Percentiles rank a stretch among this genome's conserved stretches.
These are phyloP conservation scores for Philereme vetulata DNA, from an alignment of 2,888 invertebrate genomes.

Conservation along the genomic window DNA sequence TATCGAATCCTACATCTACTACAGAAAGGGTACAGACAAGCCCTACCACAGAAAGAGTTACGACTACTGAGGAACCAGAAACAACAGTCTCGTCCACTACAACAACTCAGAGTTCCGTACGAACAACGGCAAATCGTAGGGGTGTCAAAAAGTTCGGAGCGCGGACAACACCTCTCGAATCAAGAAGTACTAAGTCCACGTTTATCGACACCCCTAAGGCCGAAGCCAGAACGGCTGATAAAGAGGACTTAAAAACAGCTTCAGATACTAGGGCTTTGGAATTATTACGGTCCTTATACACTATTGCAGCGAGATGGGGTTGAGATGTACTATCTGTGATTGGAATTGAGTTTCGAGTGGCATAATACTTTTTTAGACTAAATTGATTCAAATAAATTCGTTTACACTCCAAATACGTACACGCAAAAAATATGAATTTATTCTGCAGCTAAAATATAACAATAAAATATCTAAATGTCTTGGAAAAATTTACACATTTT, in stretches of 20 bases:
- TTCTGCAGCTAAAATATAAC: no score
- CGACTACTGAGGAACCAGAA: conserved; percentile 49
- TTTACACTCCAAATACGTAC: neutral
- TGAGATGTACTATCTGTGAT: conserved; percentile 46
- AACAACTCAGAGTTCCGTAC: conserved; percentile 58
- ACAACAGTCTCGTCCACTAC: conserved; percentile 55
- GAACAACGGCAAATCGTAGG: conserved; percentile 62
- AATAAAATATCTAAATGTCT: no score
- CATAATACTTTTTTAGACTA: conserved; percentile 47
- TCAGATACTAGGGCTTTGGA: conserved; percentile 92
- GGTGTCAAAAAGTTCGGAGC: conserved; percentile 66
- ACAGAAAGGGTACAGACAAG: conserved; percentile 40
- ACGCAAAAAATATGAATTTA: neutral
- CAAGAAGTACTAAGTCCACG: conserved; percentile 50
- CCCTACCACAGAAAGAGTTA: conserved; percentile 56
- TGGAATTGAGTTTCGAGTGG: conserved; percentile 40
- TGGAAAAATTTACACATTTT: no score
- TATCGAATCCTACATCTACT: conserved; percentile 60
- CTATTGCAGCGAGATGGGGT: conserved; percentile 93
- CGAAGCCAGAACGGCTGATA: conserved; percentile 67
- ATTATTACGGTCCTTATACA: conserved; percentile 91
- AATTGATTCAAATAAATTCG: conserved; percentile 37
- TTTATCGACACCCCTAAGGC: conserved; percentile 66
- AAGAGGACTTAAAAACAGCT: conserved; percentile 67
- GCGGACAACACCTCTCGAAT: conserved; percentile 56